Evolutionary conservation across 2,888 invertebrate genomes (phyloP), one percentile per base, ranked within the genome.

Genomic region (Drosophila cracens): DNA sequence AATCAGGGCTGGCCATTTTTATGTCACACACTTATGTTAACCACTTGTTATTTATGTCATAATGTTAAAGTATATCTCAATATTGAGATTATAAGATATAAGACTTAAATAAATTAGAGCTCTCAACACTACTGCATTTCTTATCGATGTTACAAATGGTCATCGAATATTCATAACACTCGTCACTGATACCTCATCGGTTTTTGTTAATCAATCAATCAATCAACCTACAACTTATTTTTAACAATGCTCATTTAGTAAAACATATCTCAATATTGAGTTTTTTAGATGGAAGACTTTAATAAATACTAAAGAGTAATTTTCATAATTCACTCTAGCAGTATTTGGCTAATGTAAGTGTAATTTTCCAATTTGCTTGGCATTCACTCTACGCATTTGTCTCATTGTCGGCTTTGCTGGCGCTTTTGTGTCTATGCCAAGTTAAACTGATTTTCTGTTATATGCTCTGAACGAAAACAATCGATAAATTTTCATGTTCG

Each of bases 341-440:
- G 10, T 54, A 54, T 25, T 59, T 25, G 34, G 13, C 43, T 34
- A 46, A 33, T 34, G 56, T 33, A 59, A 33, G n/a, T 29, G 21
- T 59, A 25, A 72, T 72, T 60, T 40, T 53, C 31, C 27, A 48
- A 58, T 40, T 69, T 46, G 43, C 52, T 66, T 81, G 77, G 71
- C 74, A 60, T 76, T 70, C 65, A 59, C 38, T 33, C 53, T 36
- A 46, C 49, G 63, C 29, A 51, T 59, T 74, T 61, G 66, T 63
- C 82, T 48, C 27, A 51, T 67, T 56, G 53, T 43, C 40, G 21
- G 36, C 16, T 59, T 79, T 82, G 79, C 80, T 92, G 92, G 92
- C 92, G 92, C 92, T 92, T 92, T 92, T 88, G 90, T 91, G 92
- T 92, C 92, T 92, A 83, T 89, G 84, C 82, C 83, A 86, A 76